A percentile compares a stretch with the other conserved stretches of the same genome.
phyloP scores from a whole-genome alignment of 2,113 vertebrate species.

The Coregonus clupeaformis region DNA sequence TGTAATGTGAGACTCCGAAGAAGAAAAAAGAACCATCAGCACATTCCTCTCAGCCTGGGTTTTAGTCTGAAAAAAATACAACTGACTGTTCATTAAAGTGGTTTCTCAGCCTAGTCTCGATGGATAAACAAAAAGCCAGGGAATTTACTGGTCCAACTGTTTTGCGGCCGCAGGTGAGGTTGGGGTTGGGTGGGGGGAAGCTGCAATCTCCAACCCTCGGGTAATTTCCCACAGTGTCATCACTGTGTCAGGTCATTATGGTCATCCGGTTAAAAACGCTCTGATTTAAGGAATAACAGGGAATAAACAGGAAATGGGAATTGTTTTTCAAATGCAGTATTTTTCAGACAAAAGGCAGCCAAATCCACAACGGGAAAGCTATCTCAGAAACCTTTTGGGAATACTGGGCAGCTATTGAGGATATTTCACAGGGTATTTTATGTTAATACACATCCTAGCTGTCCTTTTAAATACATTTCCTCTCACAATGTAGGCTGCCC shows the following conservation, averaged over 20 bases:
- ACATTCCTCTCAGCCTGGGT: conserved; percentile 72
- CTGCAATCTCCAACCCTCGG: background rate
- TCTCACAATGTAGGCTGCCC: background rate
- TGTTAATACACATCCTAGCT: conserved; percentile 1
- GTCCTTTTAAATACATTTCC: background rate
- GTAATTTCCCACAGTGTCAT: conserved; percentile 7
- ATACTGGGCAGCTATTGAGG: background rate
- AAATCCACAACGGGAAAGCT: background rate
- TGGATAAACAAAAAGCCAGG: conserved; percentile 43
- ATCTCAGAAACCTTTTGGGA: background rate
- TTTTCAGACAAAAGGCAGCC: background rate
- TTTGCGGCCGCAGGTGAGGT: conserved; percentile 24
- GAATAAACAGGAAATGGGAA: background rate
- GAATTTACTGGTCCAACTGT: conserved; percentile 38
- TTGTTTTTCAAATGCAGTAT: background rate
- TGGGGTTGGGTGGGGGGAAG: background rate
- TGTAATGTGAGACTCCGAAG: conserved; percentile 68
- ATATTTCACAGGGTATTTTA: background rate
- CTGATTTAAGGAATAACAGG: background rate
- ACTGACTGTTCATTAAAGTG: conserved; percentile 39
- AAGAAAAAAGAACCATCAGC: conserved; percentile 69
- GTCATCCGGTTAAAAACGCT: too few relatives aligned
- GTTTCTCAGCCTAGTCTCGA: conserved; percentile 11
- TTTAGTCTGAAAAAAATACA: conserved; percentile 39
- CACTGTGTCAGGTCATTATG: conserved; percentile 5